A percentile compares a stretch with the other conserved stretches of the same genome.
Evolutionary conservation across 2,888 invertebrate genomes (phyloP).

Genomic region (Lissocephala sabroskyi): DNA sequence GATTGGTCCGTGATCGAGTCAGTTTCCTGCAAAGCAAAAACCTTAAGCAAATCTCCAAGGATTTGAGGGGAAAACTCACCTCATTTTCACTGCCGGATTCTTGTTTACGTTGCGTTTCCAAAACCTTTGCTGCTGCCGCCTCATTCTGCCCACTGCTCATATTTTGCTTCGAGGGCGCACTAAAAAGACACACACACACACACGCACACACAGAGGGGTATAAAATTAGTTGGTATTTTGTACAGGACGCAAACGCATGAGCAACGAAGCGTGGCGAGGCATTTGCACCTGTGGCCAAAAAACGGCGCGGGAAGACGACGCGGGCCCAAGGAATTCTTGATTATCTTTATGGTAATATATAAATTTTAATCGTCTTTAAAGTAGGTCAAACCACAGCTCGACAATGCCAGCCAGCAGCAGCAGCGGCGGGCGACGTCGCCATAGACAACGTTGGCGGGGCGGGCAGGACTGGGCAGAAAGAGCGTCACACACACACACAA

Average conservation of each 20-base stretch:
- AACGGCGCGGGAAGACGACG: constrained; percentile 16
- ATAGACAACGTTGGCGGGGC: not conserved
- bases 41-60: too few relatives aligned
- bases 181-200: constrained; percentile 3
- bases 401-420: constrained; percentile 24
- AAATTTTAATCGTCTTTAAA: constrained; percentile 24
- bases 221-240: not conserved
- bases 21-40: constrained; percentile 65
- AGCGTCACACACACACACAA: constrained; percentile 4
- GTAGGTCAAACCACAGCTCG: constrained; percentile 46
- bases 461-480: not conserved
- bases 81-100: constrained; percentile 69
- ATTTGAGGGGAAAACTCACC: constrained; percentile 36
- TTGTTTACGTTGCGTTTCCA: constrained; percentile 61
- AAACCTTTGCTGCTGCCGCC: constrained; percentile 65
- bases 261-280: constrained; percentile 3
- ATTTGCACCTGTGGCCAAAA: constrained; percentile 18
- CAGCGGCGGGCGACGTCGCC: not conserved
- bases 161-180: constrained; percentile 38
- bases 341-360: not conserved
- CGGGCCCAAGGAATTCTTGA: constrained; percentile 24
- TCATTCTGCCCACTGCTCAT: constrained; percentile 70
- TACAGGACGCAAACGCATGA: constrained; percentile 9
- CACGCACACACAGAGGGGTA: not conserved
- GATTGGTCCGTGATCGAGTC: constrained; percentile 68